Evolutionary conservation across 2,888 invertebrate genomes (phyloP).

Genomic region (Scaptomyza parva): DNA sequence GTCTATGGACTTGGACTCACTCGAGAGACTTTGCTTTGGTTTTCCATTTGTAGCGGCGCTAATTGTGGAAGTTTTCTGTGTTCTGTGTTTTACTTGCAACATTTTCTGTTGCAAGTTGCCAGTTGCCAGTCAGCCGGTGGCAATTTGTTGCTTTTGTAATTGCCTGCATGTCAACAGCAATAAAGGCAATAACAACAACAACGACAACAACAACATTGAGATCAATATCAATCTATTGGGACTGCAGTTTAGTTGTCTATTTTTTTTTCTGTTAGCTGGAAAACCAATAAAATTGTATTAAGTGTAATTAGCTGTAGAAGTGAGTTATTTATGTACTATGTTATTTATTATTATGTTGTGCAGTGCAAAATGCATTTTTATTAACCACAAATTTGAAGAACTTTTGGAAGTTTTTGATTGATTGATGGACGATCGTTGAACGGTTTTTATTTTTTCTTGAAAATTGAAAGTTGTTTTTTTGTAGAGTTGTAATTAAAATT

Average conservation of each 20-base stretch:
- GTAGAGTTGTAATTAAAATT: slow-evolving; percentile 32
- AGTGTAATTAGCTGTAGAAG: slow-evolving; percentile 71
- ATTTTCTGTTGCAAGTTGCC: slow-evolving; percentile 27
- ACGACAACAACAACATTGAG: slow-evolving; percentile 26
- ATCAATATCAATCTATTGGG: slow-evolving; percentile 59
- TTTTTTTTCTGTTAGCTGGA: slow-evolving; percentile 26
- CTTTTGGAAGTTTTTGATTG: slow-evolving; percentile 58
- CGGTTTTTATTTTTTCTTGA: slow-evolving; percentile 2
- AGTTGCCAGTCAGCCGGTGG: slow-evolving; percentile 46
- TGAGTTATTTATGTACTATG: slow-evolving; percentile 72
- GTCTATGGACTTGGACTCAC: slow-evolving; percentile 24
- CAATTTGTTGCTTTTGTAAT: slow-evolving; percentile 54
- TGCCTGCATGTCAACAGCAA: slow-evolving; percentile 54
- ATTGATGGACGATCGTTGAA: slow-evolving; percentile 47
- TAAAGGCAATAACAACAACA: background rate
- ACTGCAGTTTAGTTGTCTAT: slow-evolving; percentile 40
- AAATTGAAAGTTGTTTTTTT: slow-evolving; percentile 55
- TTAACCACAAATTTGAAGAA: background rate
- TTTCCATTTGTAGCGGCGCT: slow-evolving; percentile 37
- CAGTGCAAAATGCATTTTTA: slow-evolving; percentile 37
- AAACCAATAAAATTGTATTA: slow-evolving; percentile 72
- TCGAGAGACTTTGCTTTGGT: slow-evolving; percentile 31
- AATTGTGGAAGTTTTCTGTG: slow-evolving; percentile 69
- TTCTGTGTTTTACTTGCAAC: background rate
- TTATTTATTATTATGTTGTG: slow-evolving; percentile 57